Evolutionary conservation across 2,113 vertebrate genomes (phyloP).

Genomic region (Pterocles orientalis): DNA sequence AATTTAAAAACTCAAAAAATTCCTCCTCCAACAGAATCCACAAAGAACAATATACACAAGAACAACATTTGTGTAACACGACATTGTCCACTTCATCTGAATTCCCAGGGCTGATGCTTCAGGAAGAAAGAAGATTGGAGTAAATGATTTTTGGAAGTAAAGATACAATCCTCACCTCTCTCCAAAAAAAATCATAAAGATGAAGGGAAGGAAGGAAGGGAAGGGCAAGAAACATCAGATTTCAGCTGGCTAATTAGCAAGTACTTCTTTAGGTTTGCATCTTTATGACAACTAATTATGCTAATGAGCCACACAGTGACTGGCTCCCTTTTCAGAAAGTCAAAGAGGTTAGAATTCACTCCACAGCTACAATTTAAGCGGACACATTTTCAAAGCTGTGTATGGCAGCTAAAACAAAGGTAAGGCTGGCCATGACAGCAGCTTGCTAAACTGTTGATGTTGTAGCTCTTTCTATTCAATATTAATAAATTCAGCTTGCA

Average conservation of each 20-base stretch:
- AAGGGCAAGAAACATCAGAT: neutral
- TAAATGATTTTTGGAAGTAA: neutral
- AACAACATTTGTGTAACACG: neutral
- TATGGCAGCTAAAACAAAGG: neutral
- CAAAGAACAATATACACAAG: neutral
- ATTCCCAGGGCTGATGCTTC: neutral
- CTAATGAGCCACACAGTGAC: conserved; percentile 15
- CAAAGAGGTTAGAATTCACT: neutral
- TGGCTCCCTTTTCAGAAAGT: conserved; percentile 5
- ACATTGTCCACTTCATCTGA: neutral
- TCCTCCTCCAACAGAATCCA: neutral
- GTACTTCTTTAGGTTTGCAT: neutral
- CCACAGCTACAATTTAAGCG: neutral
- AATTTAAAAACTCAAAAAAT: neutral
- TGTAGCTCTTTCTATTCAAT: neutral
- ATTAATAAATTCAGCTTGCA: conserved; percentile 17
- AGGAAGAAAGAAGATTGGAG: neutral
- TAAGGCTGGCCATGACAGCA: neutral
- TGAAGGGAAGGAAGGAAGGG: neutral
- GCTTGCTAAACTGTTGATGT: conserved; percentile 2
- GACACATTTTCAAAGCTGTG: neutral
- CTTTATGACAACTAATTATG: conserved; percentile 47
- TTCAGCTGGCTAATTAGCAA: conserved; percentile 51
- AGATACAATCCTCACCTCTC: neutral
- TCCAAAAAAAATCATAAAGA: neutral